Conservation (phyloP, 2,113 vertebrate species). For the Picathartes gymnocephalus region DNA sequence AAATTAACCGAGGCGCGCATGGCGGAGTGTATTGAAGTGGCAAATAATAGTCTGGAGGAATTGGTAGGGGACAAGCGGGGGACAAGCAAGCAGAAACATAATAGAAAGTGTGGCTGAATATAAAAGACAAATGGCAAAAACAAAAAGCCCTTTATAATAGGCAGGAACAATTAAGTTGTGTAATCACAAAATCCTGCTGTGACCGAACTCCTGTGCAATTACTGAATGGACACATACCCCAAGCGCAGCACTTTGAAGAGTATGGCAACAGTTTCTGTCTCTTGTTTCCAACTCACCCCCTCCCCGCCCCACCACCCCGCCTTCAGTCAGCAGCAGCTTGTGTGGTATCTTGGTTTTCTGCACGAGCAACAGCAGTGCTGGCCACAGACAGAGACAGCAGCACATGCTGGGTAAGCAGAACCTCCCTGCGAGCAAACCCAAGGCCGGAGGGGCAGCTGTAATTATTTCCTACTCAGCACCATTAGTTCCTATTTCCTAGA, state of each 20-base stretch:
- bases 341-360: not conserved
- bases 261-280: not conserved
- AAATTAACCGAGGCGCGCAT: not conserved
- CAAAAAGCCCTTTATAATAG: not conserved
- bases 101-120: not conserved
- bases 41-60: conserved; percentile 1
- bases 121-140: conserved; percentile 46
- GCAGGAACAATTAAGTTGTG: not conserved
- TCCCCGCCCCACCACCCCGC: accelerated
- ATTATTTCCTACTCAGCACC: not conserved
- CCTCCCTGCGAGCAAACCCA: not conserved
- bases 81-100: conserved; percentile 2
- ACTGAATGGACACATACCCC: not conserved
- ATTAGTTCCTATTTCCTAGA: not conserved
- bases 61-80: not conserved
- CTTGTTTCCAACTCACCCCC: not conserved
- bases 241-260: not conserved
- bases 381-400: not conserved
- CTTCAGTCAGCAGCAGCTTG: not conserved
- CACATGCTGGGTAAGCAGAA: not conserved
- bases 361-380: accelerated
- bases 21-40: not conserved
- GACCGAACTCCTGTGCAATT: not conserved
- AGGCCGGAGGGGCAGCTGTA: not conserved
- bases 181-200: conserved; percentile 17